A percentile compares a stretch with the other conserved stretches of the same genome.
These are phyloP conservation scores for Barbus barbus DNA, from an alignment of 2,113 vertebrate genomes.

Conservation along the genomic window DNA sequence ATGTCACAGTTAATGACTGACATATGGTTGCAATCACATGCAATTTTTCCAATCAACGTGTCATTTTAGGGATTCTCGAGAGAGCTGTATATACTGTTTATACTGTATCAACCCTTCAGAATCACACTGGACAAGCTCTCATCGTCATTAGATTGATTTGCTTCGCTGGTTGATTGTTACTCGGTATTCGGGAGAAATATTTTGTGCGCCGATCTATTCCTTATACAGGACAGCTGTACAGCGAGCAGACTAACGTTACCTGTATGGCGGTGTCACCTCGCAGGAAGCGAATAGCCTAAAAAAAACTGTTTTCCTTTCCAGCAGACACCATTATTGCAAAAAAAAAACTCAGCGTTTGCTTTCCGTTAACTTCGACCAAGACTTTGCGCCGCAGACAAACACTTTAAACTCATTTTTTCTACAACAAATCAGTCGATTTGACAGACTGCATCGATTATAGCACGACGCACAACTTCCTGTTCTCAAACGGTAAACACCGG, in stretches of 20 bases:
- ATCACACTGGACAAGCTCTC: background rate
- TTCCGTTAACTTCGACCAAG: constrained; percentile 8
- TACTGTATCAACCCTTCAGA: background rate
- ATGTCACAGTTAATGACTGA: background rate
- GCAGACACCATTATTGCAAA: constrained; percentile 2
- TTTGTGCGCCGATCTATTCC: background rate
- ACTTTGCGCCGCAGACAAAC: background rate
- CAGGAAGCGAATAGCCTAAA: background rate
- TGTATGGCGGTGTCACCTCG: background rate
- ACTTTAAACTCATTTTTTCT: background rate
- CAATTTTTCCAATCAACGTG: background rate
- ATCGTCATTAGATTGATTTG: background rate
- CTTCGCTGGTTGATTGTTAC: background rate
- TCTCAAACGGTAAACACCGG: constrained; percentile 68
- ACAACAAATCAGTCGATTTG: background rate
- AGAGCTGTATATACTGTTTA: background rate
- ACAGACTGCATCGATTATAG: background rate
- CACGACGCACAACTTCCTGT: constrained; percentile 49
- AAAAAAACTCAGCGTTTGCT: background rate
- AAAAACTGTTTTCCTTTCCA: constrained; percentile 1
- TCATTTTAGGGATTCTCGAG: background rate
- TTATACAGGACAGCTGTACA: background rate
- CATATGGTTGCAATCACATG: background rate
- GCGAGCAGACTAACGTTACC: constrained; percentile 29
- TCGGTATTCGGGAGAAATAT: background rate